A percentile compares a stretch with the other conserved stretches of the same genome.
phyloP scores from a whole-genome alignment of 2,797 vertebrate species.

The Mallotus villosus region DNA sequence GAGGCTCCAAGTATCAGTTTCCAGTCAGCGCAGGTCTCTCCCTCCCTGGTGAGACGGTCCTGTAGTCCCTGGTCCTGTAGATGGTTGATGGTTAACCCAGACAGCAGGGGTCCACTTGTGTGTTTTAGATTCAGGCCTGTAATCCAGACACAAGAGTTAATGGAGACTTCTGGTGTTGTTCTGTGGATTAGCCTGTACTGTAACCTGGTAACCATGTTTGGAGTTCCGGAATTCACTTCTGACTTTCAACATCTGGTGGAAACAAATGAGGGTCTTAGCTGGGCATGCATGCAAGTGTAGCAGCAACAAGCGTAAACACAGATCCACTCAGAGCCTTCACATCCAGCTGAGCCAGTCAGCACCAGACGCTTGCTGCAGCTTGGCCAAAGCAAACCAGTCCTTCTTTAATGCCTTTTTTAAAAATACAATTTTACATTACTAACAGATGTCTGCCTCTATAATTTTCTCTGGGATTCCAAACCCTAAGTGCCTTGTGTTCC shows the following conservation, averaged over 20 bases:
- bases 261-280: background rate
- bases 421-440: slow-evolving; percentile 78
- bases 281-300: slow-evolving; percentile 28
- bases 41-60: slow-evolving; percentile 40
- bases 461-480: slow-evolving; percentile 78
- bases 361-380: slow-evolving; percentile 38
- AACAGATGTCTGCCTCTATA: slow-evolving; percentile 79
- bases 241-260: background rate
- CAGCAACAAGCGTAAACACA: slow-evolving; percentile 37
- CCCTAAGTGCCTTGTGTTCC: slow-evolving; percentile 71
- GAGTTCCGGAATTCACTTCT: background rate
- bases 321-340: slow-evolving; percentile 43
- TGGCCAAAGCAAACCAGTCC: slow-evolving; percentile 54
- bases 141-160: background rate
- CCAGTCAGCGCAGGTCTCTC: slow-evolving; percentile 6
- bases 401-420: slow-evolving; percentile 67
- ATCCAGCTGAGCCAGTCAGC: slow-evolving; percentile 35
- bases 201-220: background rate
- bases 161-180: background rate
- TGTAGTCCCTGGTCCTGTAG: slow-evolving; percentile 33
- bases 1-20: slow-evolving; percentile 19
- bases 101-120: slow-evolving; percentile 25
- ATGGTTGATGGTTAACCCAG: slow-evolving; percentile 56
- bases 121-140: background rate
- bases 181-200: background rate